Conservation (phyloP, 2,888 invertebrate species). For the Cephus sareptanus region DNA sequence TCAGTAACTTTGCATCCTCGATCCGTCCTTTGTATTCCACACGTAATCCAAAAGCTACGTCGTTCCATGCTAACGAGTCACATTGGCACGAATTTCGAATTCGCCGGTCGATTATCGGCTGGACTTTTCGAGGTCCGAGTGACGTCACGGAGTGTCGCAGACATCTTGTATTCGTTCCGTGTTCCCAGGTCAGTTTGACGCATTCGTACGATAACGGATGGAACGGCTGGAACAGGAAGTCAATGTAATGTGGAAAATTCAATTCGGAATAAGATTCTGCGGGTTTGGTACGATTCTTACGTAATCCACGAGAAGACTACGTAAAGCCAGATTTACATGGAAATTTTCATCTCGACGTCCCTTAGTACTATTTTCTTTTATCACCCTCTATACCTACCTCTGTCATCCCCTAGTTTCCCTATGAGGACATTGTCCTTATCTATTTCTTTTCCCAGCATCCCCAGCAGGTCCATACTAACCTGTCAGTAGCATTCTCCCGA, state of each 20-base stretch:
- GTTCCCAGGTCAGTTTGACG: not conserved
- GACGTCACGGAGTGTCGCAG: not conserved
- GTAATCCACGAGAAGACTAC: slow-evolving; percentile 21
- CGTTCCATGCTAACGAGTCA: too few relatives aligned
- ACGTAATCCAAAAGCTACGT: too few relatives aligned
- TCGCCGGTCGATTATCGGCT: too few relatives aligned
- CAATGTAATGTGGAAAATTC: slow-evolving; percentile 3
- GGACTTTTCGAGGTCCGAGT: too few relatives aligned
- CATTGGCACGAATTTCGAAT: too few relatives aligned
- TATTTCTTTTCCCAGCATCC: slow-evolving; percentile 15
- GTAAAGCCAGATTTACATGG: slow-evolving; percentile 45
- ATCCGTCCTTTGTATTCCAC: too few relatives aligned
- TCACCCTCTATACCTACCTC: not conserved
- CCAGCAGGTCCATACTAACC: not conserved
- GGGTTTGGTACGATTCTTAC: slow-evolving; percentile 35
- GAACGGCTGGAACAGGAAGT: slow-evolving; percentile 2
- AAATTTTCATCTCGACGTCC: slow-evolving; percentile 39
- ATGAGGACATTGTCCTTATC: slow-evolving; percentile 5
- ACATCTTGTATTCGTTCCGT: not conserved
- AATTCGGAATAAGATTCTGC: slow-evolving; percentile 22
- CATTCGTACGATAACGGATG: not conserved
- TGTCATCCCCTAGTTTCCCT: not conserved
- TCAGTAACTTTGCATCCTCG: not conserved
- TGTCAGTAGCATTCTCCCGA: not conserved
- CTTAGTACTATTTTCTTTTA: slow-evolving; percentile 15